Percentiles rank a stretch among this genome's conserved stretches.
These are phyloP conservation scores for Rhopalosiphum nymphaeae DNA, from an alignment of 2,888 invertebrate species.

Conservation along the genomic window DNA sequence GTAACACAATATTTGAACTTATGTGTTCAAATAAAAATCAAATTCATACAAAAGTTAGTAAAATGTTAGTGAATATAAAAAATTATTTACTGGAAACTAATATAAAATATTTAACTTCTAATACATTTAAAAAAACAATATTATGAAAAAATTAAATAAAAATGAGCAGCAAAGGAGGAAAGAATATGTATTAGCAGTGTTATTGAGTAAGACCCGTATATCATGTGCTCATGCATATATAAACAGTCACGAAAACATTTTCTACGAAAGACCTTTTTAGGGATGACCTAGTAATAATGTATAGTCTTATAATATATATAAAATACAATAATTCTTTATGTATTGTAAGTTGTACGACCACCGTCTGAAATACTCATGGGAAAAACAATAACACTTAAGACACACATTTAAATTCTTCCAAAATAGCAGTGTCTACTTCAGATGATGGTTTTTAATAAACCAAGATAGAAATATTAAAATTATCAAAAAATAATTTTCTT, in stretches of 20 bases:
- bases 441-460: background rate
- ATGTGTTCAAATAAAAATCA: too few species aligned
- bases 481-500: background rate
- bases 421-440: background rate
- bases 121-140: background rate
- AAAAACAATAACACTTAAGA: background rate
- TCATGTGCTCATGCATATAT: background rate
- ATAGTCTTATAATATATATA: background rate
- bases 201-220: background rate
- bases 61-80: background rate
- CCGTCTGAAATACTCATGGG: background rate
- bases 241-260: background rate
- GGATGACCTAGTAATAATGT: background rate
- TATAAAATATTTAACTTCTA: background rate
- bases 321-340: background rate
- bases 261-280: background rate
- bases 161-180: background rate
- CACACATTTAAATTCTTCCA: background rate
- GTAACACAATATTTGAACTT: too few species aligned
- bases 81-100: background rate
- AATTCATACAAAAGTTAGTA: background rate
- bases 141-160: background rate
- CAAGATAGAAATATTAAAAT: background rate
- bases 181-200: background rate
- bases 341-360: background rate